phyloP scores from a whole-genome alignment of 2,113 vertebrate genomes.

The Hemiscyllium ocellatum region DNA sequence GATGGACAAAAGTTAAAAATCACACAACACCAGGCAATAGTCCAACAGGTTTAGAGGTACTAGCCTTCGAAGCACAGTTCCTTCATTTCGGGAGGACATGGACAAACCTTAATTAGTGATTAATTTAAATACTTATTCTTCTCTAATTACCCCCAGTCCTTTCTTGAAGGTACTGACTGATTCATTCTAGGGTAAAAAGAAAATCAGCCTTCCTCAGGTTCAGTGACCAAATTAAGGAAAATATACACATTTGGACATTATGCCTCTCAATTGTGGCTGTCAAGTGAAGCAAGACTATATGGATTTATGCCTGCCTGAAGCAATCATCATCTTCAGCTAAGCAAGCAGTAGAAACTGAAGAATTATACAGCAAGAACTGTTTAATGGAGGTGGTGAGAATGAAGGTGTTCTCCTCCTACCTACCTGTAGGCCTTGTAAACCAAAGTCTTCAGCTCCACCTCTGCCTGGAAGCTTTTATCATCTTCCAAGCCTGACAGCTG shows the following conservation, averaged over 20 bases:
- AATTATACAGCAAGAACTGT: too few relatives aligned
- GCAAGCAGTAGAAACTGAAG: neutral
- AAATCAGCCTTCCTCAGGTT: neutral
- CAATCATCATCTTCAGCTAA: neutral
- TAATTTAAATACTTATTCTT: neutral
- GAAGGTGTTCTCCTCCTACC: neutral
- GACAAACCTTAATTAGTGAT: neutral
- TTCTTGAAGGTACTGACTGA: neutral
- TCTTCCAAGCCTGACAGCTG: conserved; percentile 88
- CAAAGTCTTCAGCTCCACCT: conserved; percentile 80
- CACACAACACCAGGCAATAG: too few relatives aligned
- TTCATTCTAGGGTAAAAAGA: neutral
- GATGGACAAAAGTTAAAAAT: too few relatives aligned
- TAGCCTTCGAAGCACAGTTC: too few relatives aligned
- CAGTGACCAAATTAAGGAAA: neutral
- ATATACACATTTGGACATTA: neutral
- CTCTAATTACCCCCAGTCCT: neutral
- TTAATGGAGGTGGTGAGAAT: neutral
- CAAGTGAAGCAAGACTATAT: neutral
- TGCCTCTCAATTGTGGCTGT: neutral
- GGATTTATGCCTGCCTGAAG: neutral
- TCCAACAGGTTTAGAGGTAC: too few relatives aligned
- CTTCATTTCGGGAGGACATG: neutral
- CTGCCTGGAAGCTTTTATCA: conserved; percentile 86
- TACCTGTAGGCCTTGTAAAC: conserved; percentile 97